Conservation (phyloP, 2,888 invertebrate genomes). For the Sesia apiformis region DNA sequence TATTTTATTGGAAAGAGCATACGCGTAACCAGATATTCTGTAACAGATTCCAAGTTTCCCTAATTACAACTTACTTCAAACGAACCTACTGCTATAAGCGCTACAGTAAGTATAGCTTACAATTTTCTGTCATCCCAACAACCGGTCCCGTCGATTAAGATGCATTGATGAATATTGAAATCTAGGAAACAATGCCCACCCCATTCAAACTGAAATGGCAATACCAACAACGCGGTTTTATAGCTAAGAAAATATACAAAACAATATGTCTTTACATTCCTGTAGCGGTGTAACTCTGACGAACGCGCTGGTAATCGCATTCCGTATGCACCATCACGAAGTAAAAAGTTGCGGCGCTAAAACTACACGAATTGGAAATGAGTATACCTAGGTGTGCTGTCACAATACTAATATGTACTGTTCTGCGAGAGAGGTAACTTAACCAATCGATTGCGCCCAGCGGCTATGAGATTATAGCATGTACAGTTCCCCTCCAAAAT, state of each 20-base stretch:
- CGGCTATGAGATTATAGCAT: no score
- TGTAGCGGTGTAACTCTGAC: conserved; percentile 34
- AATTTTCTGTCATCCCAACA: neutral
- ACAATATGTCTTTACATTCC: conserved; percentile 45
- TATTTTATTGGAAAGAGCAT: no score
- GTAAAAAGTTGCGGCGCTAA: conserved; percentile 31
- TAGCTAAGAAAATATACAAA: conserved; percentile 6
- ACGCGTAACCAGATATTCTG: no score
- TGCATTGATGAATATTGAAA: neutral
- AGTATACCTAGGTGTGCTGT: no score
- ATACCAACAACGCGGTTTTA: neutral
- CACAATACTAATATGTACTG: no score
- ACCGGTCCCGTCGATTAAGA: neutral
- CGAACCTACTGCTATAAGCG: no score
- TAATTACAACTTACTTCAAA: no score
- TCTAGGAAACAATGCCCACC: neutral
- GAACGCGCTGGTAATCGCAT: conserved; percentile 50
- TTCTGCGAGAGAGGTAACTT: no score
- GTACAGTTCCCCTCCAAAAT: no score
- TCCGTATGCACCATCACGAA: conserved; percentile 58
- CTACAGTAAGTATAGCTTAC: neutral
- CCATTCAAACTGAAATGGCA: neutral
- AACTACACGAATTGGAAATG: conserved; percentile 18
- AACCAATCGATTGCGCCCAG: no score
- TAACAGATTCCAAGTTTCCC: no score